Conservation (phyloP, 2,797 vertebrate species). For the Microhierax caerulescens region DNA sequence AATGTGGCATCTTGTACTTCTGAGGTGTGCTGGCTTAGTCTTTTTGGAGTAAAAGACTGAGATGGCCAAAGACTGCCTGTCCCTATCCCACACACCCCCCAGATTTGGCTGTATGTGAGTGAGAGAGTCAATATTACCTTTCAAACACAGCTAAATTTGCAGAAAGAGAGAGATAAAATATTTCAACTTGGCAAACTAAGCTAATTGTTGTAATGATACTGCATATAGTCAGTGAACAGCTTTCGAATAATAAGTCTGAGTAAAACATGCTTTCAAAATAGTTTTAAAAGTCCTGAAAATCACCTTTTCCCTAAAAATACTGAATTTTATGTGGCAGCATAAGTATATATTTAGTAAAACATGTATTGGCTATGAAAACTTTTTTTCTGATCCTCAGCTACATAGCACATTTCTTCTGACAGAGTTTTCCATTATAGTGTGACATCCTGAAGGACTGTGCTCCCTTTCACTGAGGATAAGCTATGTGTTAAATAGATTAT, state of each 20-base stretch:
- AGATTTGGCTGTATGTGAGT: not conserved
- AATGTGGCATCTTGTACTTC: not conserved
- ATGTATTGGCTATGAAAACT: not conserved
- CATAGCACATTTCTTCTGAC: not conserved
- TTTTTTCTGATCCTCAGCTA: not conserved
- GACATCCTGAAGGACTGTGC: not conserved
- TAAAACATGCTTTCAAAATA: not conserved
- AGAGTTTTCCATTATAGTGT: not conserved
- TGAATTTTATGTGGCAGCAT: not conserved
- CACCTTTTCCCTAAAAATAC: not conserved
- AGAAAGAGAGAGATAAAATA: not conserved
- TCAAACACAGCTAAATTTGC: not conserved
- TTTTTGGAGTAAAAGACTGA: not conserved
- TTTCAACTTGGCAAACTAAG: not conserved
- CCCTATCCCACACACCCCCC: fast-evolving
- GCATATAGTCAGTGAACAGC: not conserved
- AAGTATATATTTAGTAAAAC: not conserved
- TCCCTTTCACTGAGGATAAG: not conserved
- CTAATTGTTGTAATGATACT: not conserved
- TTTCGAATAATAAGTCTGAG: not conserved
- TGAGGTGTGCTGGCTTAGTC: not conserved
- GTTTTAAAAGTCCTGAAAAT: not conserved
- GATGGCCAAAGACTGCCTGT: not conserved
- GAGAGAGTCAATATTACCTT: not conserved
- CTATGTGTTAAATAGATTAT: not conserved